Evolutionary conservation across 2,888 invertebrate genomes (phyloP).

Genomic region (Mythimna ferrago): DNA sequence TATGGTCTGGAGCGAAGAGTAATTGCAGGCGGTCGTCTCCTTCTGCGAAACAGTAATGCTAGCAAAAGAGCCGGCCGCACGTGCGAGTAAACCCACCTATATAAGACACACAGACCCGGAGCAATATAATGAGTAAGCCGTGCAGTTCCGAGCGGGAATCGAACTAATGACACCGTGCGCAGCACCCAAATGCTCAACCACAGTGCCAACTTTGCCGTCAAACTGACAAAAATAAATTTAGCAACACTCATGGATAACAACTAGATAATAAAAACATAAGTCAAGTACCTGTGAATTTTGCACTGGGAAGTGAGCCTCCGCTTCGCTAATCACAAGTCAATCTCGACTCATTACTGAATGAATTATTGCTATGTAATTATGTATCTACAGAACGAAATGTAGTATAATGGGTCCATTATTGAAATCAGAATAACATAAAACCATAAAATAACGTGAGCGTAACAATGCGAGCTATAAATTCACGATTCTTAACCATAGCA

Average conservation of each 20-base stretch:
- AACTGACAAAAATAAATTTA: constrained; percentile 18
- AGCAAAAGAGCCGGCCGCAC: too few species aligned
- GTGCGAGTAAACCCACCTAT: too few species aligned
- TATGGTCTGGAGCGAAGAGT: too few species aligned
- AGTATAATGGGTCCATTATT: constrained; percentile 53
- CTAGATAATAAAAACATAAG: constrained; percentile 38
- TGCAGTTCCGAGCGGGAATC: too few species aligned
- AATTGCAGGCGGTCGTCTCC: too few species aligned
- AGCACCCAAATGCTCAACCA: too few species aligned
- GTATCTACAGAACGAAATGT: constrained; percentile 53
- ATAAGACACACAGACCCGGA: too few species aligned
- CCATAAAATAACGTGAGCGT: constrained; percentile 55
- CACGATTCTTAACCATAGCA: constrained; percentile 28
- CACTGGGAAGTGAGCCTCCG: constrained; percentile 23
- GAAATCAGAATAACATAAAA: constrained; percentile 63
- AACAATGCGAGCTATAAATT: constrained; percentile 46
- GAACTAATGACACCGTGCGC: too few species aligned
- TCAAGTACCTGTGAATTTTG: constrained; percentile 37
- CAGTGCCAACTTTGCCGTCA: too few species aligned
- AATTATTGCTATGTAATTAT: constrained; percentile 57
- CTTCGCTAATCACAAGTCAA: constrained; percentile 42
- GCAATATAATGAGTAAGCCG: too few species aligned
- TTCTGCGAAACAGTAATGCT: too few species aligned
- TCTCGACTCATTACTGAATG: constrained; percentile 50
- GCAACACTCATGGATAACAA: constrained; percentile 2